Percentiles rank a stretch among this genome's conserved stretches.
phyloP scores from a whole-genome alignment of 2,888 invertebrate species.

The Epinotia demarniana region DNA sequence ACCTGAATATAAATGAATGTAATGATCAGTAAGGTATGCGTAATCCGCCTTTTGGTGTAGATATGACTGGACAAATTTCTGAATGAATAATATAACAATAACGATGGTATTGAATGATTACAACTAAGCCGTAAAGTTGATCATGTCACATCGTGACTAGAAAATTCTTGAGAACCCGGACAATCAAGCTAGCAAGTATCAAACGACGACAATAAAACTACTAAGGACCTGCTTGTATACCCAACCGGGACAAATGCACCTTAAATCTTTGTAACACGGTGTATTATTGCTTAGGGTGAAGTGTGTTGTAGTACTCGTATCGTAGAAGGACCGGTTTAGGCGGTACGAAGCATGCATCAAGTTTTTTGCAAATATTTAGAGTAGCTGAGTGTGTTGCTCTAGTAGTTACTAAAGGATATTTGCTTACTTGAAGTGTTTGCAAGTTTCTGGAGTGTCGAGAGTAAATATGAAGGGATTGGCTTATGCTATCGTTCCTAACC shows the following conservation, averaged over 20 bases:
- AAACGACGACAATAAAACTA: conserved; percentile 27
- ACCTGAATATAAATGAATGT: conserved; percentile 20
- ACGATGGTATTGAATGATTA: conserved; percentile 9
- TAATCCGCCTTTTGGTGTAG: neutral
- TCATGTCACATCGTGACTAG: conserved; percentile 19
- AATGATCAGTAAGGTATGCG: conserved; percentile 1
- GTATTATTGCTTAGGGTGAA: neutral
- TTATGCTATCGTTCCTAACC: no score
- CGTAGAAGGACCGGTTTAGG: conserved; percentile 16
- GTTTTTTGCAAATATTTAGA: conserved; percentile 45
- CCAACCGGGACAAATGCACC: neutral
- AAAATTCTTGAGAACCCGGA: conserved; percentile 12
- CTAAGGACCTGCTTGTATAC: neutral
- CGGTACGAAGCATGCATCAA: conserved; percentile 29
- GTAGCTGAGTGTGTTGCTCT: conserved; percentile 26
- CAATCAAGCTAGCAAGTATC: conserved; percentile 20
- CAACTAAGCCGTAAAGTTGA: neutral
- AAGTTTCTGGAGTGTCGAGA: neutral
- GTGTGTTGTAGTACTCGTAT: neutral
- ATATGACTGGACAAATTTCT: conserved; percentile 8
- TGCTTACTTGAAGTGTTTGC: conserved; percentile 15
- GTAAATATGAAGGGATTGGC: neutral
- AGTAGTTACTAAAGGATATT: neutral
- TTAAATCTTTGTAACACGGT: neutral
- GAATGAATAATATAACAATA: conserved; percentile 15